These are phyloP conservation scores for Cephus nigrinus DNA, from an alignment of 2,888 invertebrate species.

Conservation along the genomic window DNA sequence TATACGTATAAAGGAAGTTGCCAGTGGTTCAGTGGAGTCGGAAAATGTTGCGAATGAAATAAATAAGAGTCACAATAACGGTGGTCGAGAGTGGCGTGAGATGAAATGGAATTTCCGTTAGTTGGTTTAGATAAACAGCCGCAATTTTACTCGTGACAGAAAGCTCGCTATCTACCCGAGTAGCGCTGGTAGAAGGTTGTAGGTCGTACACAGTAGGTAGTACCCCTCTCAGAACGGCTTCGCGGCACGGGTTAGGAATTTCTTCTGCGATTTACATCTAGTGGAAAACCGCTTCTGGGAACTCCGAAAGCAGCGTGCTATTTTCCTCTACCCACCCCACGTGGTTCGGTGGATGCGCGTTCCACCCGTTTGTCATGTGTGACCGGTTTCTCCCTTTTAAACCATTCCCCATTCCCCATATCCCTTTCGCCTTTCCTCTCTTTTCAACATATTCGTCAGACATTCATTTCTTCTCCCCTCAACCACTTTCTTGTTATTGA, in stretches of 20 bases:
- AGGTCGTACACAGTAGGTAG: constrained; percentile 12
- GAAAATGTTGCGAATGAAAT: constrained; percentile 30
- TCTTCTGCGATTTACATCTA: constrained; percentile 41
- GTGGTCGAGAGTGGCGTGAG: constrained; percentile 27
- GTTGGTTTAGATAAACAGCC: constrained; percentile 54
- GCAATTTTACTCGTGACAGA: constrained; percentile 46
- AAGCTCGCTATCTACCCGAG: constrained; percentile 12
- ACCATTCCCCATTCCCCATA: background rate
- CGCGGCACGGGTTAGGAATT: constrained; percentile 30
- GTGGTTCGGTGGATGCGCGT: background rate
- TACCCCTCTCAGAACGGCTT: constrained; percentile 25
- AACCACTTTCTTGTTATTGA: background rate
- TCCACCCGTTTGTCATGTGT: constrained; percentile 1
- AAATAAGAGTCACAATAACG: constrained; percentile 34
- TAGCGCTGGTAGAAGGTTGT: background rate
- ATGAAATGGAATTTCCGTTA: constrained; percentile 55
- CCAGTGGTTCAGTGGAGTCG: background rate
- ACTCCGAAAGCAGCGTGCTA: background rate
- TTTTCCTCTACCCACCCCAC: background rate
- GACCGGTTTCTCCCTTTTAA: constrained; percentile 2
- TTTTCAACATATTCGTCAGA: background rate
- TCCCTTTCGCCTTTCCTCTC: background rate
- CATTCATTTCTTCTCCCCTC: background rate
- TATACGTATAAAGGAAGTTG: background rate
- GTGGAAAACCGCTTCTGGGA: constrained; percentile 1